phyloP scores from a whole-genome alignment of 2,113 vertebrate species.

The Rhynchopsitta pachyrhyncha region DNA sequence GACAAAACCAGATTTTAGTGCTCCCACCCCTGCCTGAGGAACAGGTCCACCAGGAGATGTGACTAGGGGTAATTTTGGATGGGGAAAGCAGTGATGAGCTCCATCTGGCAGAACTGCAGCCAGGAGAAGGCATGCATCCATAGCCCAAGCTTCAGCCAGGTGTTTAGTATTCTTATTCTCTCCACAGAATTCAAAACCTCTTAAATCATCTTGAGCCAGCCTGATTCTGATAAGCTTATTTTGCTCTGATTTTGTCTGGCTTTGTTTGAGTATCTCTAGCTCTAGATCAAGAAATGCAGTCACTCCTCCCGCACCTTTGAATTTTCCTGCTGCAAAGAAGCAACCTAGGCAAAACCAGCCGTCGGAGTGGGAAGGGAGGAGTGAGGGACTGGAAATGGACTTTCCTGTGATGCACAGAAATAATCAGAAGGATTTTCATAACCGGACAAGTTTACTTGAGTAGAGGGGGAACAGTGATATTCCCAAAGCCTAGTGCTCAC shows the following conservation, averaged over 20 bases:
- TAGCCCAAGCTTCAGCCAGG: background rate
- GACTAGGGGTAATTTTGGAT: background rate
- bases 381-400: background rate
- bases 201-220: background rate
- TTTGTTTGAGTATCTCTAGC: background rate
- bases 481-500: background rate
- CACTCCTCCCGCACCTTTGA: background rate
- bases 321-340: background rate
- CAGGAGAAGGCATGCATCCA: background rate
- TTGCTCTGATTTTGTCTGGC: background rate
- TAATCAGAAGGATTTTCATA: background rate
- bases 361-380: background rate
- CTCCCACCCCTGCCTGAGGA: background rate
- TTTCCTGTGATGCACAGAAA: background rate
- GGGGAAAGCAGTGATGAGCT: background rate
- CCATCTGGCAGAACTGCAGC: background rate
- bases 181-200: background rate
- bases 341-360: background rate
- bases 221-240: background rate
- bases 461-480: background rate
- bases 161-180: background rate
- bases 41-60: background rate
- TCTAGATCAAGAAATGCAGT: background rate
- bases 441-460: background rate
- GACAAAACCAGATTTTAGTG: background rate